These are phyloP conservation scores for Aix galericulata DNA, from an alignment of 2,113 vertebrate genomes.

Conservation along the genomic window DNA sequence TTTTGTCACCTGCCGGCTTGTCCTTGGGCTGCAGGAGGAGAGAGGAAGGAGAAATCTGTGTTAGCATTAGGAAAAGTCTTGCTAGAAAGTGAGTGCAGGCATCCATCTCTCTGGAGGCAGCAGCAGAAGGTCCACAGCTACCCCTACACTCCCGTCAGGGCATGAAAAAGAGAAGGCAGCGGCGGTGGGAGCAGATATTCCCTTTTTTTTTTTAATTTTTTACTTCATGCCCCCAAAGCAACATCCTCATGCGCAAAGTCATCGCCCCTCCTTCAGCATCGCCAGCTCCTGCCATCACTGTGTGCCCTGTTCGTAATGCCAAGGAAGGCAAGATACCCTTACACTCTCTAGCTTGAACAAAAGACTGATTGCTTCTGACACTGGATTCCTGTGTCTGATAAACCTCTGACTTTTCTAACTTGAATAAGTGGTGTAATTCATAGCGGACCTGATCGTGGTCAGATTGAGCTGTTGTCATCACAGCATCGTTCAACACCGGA, in stretches of 20 bases:
- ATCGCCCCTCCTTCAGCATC: neutral
- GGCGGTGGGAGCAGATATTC: neutral
- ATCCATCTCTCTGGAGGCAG: neutral
- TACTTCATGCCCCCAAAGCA: neutral
- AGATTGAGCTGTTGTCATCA: conserved; percentile 23
- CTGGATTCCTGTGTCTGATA: neutral
- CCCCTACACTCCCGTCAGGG: neutral
- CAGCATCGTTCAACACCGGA: neutral
- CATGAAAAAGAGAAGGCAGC: neutral
- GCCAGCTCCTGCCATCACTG: neutral
- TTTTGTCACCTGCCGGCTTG: conserved; percentile 32
- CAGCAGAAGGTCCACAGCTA: neutral
- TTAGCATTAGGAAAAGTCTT: neutral
- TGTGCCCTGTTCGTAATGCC: neutral
- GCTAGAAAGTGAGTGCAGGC: neutral
- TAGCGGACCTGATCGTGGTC: neutral
- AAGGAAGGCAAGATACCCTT: neutral
- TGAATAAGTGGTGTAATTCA: neutral
- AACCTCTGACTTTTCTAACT: neutral
- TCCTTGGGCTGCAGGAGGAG: neutral
- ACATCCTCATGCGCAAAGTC: neutral
- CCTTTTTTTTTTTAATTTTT: neutral
- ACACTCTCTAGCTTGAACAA: neutral
- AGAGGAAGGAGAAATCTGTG: neutral
- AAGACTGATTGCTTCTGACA: conserved; percentile 34